Base-by-base conservation (phyloP, 2,888 invertebrate species). In the Cephus rjabovi region DNA sequence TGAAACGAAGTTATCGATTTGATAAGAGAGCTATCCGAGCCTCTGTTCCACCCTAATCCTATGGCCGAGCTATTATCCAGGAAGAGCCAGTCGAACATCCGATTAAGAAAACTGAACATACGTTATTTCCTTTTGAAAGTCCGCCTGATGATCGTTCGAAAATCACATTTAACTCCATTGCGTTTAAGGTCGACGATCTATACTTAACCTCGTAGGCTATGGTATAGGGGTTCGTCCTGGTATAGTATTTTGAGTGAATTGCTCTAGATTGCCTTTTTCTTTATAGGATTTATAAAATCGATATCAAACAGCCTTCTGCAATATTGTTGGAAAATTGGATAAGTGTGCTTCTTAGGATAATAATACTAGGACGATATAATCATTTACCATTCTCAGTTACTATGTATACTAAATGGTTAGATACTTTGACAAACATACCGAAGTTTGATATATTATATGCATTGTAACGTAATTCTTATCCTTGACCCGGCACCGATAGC, bases 61-160 rank as follows among this genome's bases (percentile, higher is more conserved):
- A 83, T 82, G 84, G 81, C 85, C 82, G 80, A 80, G 82, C 87
- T 87, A 88, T 88, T 89, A 89, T 89, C 87, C 88, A 82, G 79
- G 86, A 84, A 88, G 87, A 88, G 86, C 87, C 84, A 85, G 83
- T 87, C 86, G 86, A 88, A 88, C 86, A 88, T 89, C 87, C 88
- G 88, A 89, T 89, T 88, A 89, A 86, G 86, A 89, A 86, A 87
- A 83, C 84, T 86, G 87, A 87, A 89, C 88, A 87, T 87, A 88
- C 85, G 87, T 88, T 88, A 88, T 85, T 85, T 87, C 85, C 85
- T 81, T 76, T 79, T 79, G 76, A 78, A 75, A 81, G 78, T 80
- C 78, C 56, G 77, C 78, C 75, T 34, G n/a, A 69, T 73, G 74
- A 40, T 73, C 74, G 76, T 76, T 80, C 79, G 12, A 77, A 82